A percentile compares a stretch with the other conserved stretches of the same genome.
Conservation (phyloP, 2,888 invertebrate genomes). For the Asteroscopus sphinx region DNA sequence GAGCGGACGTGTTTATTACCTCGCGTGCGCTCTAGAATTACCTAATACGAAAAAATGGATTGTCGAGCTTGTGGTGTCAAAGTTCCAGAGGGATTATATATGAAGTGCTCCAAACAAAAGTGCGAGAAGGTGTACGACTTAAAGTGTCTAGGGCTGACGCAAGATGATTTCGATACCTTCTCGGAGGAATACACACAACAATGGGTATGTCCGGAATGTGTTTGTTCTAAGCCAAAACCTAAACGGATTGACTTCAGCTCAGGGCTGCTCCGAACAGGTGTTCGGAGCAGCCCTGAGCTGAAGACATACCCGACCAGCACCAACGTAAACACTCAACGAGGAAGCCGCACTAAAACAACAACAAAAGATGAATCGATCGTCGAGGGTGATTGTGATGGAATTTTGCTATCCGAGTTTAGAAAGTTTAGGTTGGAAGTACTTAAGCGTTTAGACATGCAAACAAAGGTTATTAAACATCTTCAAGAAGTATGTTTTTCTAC, state of each 20-base stretch:
- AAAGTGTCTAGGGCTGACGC: conserved; percentile 18
- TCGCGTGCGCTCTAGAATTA: no score
- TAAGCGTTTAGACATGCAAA: conserved; percentile 7
- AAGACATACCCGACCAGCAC: background rate
- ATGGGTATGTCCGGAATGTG: conserved; percentile 29
- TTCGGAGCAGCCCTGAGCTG: background rate
- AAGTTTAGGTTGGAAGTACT: conserved; percentile 2
- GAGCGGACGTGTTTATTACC: no score
- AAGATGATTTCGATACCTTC: conserved; percentile 9
- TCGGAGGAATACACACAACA: conserved; percentile 8
- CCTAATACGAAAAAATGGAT: no score
- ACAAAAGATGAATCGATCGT: background rate
- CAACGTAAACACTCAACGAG: conserved; percentile 5
- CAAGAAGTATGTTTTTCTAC: conserved; percentile 3
- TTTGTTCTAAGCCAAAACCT: conserved; percentile 13
- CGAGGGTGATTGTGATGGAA: background rate
- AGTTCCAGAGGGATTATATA: conserved; percentile 6
- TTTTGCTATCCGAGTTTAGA: conserved; percentile 3
- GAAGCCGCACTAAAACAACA: conserved; percentile 4
- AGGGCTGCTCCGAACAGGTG: no score
- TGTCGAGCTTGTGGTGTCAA: conserved; percentile 15
- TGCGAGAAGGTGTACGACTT: conserved; percentile 24
- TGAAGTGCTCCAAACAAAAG: conserved; percentile 18
- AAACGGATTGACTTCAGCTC: no score
- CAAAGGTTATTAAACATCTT: background rate